phyloP scores from a whole-genome alignment of 2,888 invertebrate species.

The Phengaris alcon region DNA sequence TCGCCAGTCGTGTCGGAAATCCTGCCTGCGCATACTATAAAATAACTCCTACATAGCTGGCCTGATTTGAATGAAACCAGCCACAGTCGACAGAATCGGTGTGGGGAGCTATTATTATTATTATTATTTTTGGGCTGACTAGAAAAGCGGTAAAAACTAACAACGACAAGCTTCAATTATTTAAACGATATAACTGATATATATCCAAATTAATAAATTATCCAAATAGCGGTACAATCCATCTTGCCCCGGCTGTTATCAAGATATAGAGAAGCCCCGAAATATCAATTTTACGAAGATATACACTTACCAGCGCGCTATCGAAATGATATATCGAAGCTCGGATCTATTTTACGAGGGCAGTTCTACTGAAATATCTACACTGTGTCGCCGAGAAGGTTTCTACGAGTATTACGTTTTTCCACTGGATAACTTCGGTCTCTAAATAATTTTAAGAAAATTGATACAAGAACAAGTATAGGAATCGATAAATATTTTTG shows the following conservation, averaged over 20 bases:
- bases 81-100: too few relatives aligned
- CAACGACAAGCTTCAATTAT: background rate
- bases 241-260: constrained; percentile 7
- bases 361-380: constrained; percentile 15
- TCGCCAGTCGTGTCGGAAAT: too few relatives aligned
- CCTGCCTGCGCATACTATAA: too few relatives aligned
- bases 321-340: constrained; percentile 20
- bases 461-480: background rate
- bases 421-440: background rate
- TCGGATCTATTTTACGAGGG: constrained; percentile 12
- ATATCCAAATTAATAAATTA: too few relatives aligned
- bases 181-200: background rate
- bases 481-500: background rate
- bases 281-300: constrained; percentile 20
- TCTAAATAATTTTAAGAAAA: background rate
- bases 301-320: constrained; percentile 18
- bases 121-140: too few relatives aligned
- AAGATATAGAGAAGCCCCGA: constrained; percentile 19
- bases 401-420: background rate
- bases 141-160: too few relatives aligned
- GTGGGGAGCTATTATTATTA: too few relatives aligned
- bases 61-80: too few relatives aligned
- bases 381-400: constrained; percentile 3
- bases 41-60: too few relatives aligned
- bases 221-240: constrained; percentile 4